These are phyloP conservation scores for Lepidotrigona ventralis DNA, from an alignment of 1,140 invertebrate genomes.

Conservation along the genomic window DNA sequence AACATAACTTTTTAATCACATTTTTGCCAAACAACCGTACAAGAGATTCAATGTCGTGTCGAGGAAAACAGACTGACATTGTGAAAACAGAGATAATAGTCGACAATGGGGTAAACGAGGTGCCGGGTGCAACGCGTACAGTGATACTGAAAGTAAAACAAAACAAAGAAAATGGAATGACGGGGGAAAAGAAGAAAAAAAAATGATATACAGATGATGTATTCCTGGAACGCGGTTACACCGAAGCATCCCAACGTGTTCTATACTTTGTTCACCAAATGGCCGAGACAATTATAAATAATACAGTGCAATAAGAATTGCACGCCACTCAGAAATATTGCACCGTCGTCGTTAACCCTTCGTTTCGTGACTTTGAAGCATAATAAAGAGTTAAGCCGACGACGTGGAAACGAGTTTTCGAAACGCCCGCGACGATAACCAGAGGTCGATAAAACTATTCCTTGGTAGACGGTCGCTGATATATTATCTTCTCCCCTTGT, in stretches of 20 bases:
- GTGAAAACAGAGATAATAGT: background rate
- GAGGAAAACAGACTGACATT: background rate
- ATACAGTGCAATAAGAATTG: conserved; percentile 11
- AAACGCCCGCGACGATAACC: background rate
- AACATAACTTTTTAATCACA: background rate
- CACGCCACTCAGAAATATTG: background rate
- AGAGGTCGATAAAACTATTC: background rate
- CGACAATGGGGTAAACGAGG: background rate
- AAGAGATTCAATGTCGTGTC: background rate
- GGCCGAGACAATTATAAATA: background rate
- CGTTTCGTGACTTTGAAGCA: conserved; percentile 2
- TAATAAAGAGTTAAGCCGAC: background rate
- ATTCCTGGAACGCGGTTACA: background rate
- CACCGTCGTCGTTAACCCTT: background rate
- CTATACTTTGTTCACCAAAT: background rate
- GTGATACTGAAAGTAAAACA: background rate
- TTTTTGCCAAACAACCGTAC: background rate
- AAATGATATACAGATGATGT: background rate
- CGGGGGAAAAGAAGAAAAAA: background rate
- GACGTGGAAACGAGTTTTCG: background rate
- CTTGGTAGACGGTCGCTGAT: background rate
- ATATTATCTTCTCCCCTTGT: background rate
- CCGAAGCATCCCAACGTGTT: background rate
- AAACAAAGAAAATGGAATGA: background rate
- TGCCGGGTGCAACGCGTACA: background rate